Percentiles rank a stretch among this genome's conserved stretches.
Evolutionary conservation across 1,140 invertebrate genomes (phyloP).

Genomic region (Neuroterus valhalla): DNA sequence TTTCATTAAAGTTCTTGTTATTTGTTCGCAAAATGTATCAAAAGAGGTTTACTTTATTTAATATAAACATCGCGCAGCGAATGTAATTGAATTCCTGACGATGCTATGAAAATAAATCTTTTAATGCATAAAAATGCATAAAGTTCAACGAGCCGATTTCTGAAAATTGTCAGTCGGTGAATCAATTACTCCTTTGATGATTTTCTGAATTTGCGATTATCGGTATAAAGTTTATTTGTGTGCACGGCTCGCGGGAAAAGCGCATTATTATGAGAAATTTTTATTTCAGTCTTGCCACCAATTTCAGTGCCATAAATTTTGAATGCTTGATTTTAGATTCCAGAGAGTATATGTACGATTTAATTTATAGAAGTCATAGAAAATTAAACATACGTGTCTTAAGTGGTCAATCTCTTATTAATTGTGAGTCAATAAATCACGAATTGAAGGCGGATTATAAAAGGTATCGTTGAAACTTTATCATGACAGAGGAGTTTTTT

Average conservation of each 20-base stretch:
- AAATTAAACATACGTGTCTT: neutral
- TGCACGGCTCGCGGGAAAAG: too few species aligned
- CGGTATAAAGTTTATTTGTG: too few species aligned
- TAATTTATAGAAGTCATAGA: too few species aligned
- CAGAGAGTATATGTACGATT: neutral
- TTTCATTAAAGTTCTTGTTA: too few species aligned
- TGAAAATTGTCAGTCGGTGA: constrained; percentile 15
- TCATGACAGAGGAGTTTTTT: too few species aligned
- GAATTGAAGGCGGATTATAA: constrained; percentile 35
- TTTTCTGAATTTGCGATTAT: too few species aligned
- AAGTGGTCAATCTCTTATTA: constrained; percentile 10
- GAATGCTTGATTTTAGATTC: neutral
- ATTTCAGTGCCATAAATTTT: constrained; percentile 10
- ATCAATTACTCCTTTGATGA: too few species aligned
- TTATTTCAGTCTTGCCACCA: neutral
- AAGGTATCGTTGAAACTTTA: constrained; percentile 31
- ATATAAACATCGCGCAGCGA: constrained; percentile 45
- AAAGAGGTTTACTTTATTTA: constrained; percentile 39
- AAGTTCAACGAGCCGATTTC: neutral
- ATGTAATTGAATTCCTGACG: constrained; percentile 8
- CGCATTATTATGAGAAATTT: neutral
- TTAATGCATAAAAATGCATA: neutral
- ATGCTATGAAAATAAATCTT: neutral
- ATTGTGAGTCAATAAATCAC: neutral
- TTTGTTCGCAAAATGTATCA: neutral